Conservation (phyloP, 2,797 vertebrate genomes). For the Mormyrus proboscirostris region DNA sequence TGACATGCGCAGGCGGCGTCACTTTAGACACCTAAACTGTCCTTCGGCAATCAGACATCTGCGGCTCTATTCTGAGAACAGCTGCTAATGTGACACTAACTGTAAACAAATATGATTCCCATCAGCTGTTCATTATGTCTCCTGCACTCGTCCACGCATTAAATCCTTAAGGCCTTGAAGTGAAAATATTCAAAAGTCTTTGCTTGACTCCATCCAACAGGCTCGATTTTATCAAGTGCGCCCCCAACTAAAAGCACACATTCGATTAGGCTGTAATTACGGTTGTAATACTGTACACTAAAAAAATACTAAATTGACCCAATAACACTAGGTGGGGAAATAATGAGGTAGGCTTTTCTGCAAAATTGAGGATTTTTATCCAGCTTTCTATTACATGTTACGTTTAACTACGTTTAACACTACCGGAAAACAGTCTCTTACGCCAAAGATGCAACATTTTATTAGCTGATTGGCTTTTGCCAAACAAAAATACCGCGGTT, state of each 20-base stretch:
- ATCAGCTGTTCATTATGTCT: background rate
- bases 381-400: background rate
- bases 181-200: background rate
- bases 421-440: background rate
- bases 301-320: background rate
- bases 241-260: background rate
- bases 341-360: background rate
- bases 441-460: background rate
- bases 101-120: background rate
- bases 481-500: background rate
- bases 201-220: background rate
- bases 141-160: background rate
- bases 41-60: background rate
- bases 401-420: background rate
- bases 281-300: background rate
- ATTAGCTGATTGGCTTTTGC: background rate
- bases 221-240: background rate
- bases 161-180: background rate
- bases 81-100: background rate
- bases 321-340: background rate
- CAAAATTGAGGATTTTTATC: background rate
- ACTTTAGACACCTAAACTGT: background rate
- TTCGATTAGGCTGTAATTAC: background rate
- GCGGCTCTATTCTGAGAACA: background rate
- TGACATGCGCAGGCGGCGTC: background rate